Evolutionary conservation across 2,113 vertebrate species (phyloP).

Genomic region (Ibidorhyncha struthersii): DNA sequence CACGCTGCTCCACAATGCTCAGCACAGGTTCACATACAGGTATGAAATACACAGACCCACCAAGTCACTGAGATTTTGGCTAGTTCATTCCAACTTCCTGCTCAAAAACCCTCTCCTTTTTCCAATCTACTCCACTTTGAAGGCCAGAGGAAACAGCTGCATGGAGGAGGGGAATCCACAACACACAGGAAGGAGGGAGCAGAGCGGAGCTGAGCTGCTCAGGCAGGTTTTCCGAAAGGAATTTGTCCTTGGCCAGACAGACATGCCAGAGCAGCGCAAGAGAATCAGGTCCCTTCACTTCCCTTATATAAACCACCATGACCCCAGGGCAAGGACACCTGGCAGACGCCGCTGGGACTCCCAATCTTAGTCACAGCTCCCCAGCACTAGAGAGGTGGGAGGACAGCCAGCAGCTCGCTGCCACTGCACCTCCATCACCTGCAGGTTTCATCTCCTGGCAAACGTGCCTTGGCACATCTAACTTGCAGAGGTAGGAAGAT

Average conservation of each 20-base stretch:
- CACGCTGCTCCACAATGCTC: neutral
- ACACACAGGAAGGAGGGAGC: conserved; percentile 44
- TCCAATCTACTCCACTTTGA: neutral
- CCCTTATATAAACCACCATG: conserved; percentile 28
- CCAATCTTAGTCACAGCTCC: neutral
- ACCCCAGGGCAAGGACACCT: conserved; percentile 43
- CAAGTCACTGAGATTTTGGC: neutral
- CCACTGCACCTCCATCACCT: neutral
- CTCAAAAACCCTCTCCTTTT: neutral
- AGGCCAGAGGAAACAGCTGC: conserved; percentile 41
- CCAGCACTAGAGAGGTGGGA: neutral
- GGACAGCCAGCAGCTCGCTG: neutral
- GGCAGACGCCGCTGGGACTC: neutral
- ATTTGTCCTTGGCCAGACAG: conserved; percentile 64
- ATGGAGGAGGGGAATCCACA: neutral
- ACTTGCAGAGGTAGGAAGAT: neutral
- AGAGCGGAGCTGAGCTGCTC: conserved; percentile 52
- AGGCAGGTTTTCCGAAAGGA: conserved; percentile 66
- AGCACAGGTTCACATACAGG: neutral
- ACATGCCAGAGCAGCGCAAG: conserved; percentile 33
- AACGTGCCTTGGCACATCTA: neutral
- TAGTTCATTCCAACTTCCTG: neutral
- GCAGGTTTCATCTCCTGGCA: neutral
- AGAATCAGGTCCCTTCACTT: conserved; percentile 23
- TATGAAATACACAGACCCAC: neutral